phyloP scores from a whole-genome alignment of 1,140 invertebrate species.

The Drosophila ercepeae region DNA sequence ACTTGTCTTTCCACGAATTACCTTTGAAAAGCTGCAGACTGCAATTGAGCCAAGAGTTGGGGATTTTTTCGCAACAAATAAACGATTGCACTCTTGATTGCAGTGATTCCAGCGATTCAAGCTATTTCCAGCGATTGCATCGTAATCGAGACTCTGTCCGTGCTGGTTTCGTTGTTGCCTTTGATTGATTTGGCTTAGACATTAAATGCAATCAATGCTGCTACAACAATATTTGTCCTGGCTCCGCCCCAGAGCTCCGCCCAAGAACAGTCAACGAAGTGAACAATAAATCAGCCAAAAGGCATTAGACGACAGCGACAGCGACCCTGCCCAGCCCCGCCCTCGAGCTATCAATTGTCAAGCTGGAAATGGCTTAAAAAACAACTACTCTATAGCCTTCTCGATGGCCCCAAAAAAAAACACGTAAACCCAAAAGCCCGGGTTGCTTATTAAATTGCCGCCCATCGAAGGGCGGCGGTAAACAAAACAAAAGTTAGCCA shows the following conservation, averaged over 20 bases:
- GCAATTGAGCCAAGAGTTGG: slow-evolving; percentile 30
- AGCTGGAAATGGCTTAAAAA: no score
- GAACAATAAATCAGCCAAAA: slow-evolving; percentile 28
- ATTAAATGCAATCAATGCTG: slow-evolving; percentile 51
- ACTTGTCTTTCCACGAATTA: slow-evolving; percentile 42
- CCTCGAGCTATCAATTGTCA: slow-evolving; percentile 10
- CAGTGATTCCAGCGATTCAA: slow-evolving; percentile 46
- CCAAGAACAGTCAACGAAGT: neutral
- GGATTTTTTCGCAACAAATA: slow-evolving; percentile 53
- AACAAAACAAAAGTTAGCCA: slow-evolving; percentile 30
- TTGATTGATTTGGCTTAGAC: slow-evolving; percentile 51
- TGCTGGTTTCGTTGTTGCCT: slow-evolving; percentile 18
- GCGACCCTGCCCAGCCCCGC: neutral
- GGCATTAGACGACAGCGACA: neutral
- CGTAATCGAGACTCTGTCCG: slow-evolving; percentile 29
- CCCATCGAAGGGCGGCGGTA: slow-evolving; percentile 1
- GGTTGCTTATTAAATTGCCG: slow-evolving; percentile 19
- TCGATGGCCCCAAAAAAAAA: neutral
- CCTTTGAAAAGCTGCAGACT: slow-evolving; percentile 28
- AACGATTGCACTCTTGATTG: slow-evolving; percentile 54
- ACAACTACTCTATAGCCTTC: no score
- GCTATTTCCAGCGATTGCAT: slow-evolving; percentile 44
- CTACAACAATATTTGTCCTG: slow-evolving; percentile 52
- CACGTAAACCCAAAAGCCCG: slow-evolving; percentile 28
- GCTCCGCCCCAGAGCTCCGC: no score